Evolutionary conservation across 1,140 invertebrate genomes (phyloP).

Genomic region (Catajapyx aquilonaris): DNA sequence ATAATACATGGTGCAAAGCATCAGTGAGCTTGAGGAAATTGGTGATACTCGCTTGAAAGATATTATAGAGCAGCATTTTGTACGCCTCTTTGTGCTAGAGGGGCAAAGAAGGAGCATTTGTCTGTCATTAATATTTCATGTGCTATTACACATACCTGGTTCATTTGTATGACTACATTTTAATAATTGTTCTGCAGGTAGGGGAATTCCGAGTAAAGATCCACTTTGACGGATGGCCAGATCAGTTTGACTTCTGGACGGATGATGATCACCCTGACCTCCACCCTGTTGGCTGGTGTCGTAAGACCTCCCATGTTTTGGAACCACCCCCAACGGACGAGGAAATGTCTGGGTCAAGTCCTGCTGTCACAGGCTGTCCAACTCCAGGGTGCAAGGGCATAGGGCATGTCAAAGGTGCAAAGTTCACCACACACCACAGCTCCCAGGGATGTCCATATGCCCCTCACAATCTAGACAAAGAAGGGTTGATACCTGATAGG

Average conservation of each 20-base stretch:
- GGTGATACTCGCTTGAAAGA: no score
- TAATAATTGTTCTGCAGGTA: not conserved
- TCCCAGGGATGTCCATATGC: conserved; percentile 70
- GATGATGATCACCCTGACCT: conserved; percentile 77
- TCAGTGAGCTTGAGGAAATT: no score
- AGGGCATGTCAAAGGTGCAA: conserved; percentile 52
- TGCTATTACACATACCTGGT: no score
- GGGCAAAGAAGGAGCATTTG: no score
- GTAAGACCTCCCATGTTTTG: conserved; percentile 63
- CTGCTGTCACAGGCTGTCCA: conserved; percentile 47
- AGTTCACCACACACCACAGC: conserved; percentile 49
- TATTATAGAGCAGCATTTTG: no score
- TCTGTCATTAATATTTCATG: no score
- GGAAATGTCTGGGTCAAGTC: not conserved
- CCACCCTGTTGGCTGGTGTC: conserved; percentile 78
- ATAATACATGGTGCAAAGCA: no score
- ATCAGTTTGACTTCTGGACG: conserved; percentile 68
- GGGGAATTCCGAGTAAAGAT: conserved; percentile 32
- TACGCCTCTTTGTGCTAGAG: no score
- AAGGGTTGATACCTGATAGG: conserved; percentile 29
- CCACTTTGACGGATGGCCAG: conserved; percentile 78
- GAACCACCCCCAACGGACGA: conserved; percentile 62
- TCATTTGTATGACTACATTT: not conserved
- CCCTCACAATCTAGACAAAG: conserved; percentile 38
- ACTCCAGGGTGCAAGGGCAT: conserved; percentile 55